Evolutionary conservation across 2,888 invertebrate species (phyloP).

Genomic region (Brachylomia viminalis): DNA sequence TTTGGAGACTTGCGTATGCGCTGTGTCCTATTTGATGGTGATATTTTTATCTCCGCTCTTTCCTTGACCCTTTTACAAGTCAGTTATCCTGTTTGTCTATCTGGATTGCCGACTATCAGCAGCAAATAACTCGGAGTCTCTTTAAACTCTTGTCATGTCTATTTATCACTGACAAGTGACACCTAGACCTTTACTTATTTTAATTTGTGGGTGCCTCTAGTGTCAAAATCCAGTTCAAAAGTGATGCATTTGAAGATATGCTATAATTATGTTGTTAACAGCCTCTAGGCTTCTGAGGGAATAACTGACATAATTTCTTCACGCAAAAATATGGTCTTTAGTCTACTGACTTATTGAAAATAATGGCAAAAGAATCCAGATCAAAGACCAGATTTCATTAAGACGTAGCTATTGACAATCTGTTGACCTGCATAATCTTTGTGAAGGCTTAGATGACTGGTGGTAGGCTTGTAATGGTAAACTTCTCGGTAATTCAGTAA

Average conservation of each 20-base stretch:
- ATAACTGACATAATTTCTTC: slow-evolving; percentile 31
- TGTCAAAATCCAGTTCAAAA: slow-evolving; percentile 42
- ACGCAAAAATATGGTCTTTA: slow-evolving; percentile 34
- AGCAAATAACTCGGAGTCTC: slow-evolving; percentile 25
- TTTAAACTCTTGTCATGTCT: slow-evolving; percentile 16
- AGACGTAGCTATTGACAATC: slow-evolving; percentile 31
- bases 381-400: slow-evolving; percentile 23
- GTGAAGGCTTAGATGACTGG: slow-evolving; percentile 35
- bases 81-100: slow-evolving; percentile 45
- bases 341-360: slow-evolving; percentile 16
- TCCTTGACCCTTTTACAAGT: slow-evolving; percentile 62
- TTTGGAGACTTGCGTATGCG: slow-evolving; percentile 33
- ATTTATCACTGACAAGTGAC: slow-evolving; percentile 16
- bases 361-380: slow-evolving; percentile 9
- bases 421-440: slow-evolving; percentile 49
- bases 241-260: slow-evolving; percentile 20
- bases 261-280: slow-evolving; percentile 51
- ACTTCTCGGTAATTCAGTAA: slow-evolving; percentile 57
- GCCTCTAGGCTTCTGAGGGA: slow-evolving; percentile 16
- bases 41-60: slow-evolving; percentile 55
- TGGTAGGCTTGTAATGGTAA: slow-evolving; percentile 35
- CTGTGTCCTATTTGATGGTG: slow-evolving; percentile 37
- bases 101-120: slow-evolving; percentile 25
- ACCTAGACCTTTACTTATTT: slow-evolving; percentile 35
- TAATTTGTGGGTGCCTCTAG: slow-evolving; percentile 40